A percentile compares a stretch with the other conserved stretches of the same genome.
Evolutionary conservation across 2,797 vertebrate species (phyloP).

Genomic region (Tauraco hartlaubi): DNA sequence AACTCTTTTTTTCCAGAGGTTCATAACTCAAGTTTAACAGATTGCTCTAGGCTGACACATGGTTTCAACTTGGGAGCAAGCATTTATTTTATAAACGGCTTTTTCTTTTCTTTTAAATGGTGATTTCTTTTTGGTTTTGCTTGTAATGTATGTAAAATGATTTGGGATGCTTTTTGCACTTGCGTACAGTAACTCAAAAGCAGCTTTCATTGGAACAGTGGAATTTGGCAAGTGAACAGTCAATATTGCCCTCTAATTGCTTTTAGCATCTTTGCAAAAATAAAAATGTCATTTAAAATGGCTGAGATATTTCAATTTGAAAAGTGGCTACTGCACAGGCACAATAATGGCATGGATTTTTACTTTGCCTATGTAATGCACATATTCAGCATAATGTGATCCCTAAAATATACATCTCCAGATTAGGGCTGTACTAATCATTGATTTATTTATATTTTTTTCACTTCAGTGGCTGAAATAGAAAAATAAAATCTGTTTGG

Average conservation of each 20-base stretch:
- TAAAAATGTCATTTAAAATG: constrained; percentile 74
- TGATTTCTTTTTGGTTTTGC: constrained; percentile 47
- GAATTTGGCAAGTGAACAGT: constrained; percentile 72
- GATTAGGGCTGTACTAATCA: constrained; percentile 27
- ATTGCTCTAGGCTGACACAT: constrained; percentile 47
- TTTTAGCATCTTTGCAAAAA: constrained; percentile 72
- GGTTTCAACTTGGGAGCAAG: constrained; percentile 65
- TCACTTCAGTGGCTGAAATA: neutral
- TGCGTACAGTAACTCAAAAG: constrained; percentile 60
- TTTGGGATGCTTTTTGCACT: constrained; percentile 57
- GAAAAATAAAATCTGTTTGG: neutral
- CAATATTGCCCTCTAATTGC: constrained; percentile 72
- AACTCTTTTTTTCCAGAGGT: neutral
- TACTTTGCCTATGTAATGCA: constrained; percentile 4
- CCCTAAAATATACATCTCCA: constrained; percentile 37
- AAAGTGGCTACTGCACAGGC: constrained; percentile 48
- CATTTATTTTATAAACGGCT: constrained; percentile 47
- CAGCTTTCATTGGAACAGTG: constrained; percentile 69
- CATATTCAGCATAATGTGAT: constrained; percentile 18
- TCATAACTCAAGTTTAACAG: constrained; percentile 44
- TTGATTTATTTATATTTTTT: neutral
- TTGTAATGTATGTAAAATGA: constrained; percentile 65
- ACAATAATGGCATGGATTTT: constrained; percentile 45
- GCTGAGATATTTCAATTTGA: constrained; percentile 70
- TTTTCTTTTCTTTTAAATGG: constrained; percentile 52